Base-by-base conservation (phyloP, 2,113 vertebrate genomes). In the Salvelinus alpinus region DNA sequence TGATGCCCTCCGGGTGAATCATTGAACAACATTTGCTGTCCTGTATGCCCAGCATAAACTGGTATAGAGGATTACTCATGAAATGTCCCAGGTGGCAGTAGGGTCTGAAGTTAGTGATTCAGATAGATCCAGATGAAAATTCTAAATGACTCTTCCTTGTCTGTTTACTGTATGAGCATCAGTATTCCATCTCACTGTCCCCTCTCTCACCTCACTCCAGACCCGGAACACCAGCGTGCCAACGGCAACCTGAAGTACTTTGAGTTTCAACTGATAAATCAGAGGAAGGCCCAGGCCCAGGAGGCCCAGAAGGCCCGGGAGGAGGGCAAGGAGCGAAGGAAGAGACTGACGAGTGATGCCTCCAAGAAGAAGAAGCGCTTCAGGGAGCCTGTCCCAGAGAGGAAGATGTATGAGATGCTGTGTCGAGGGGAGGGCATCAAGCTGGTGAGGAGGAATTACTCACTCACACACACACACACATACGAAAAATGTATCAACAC, bases 331-430 rank as follows among this genome's bases (percentile, higher is more conserved):
- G 25, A 2, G 7, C 71, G 1, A 51, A 34, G 71, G 48, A 84
- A 87, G 71, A 84, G 29, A 25, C 78, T 85, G 25, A 62, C 76
- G 4, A 29, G 44, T n/a, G 81, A 91, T 93, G 71, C 83, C 87
- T 77, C 88, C 77, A 95, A 94, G 89, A 96, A 93, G 84, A 91
- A 44, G 38, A 44, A 91, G 11, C 75, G 22, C 57, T 29, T 85
- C 70, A 85, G 59, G 75, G 92, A 94, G 86, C 92, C 95, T 77
- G 86, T 98, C 64, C 96, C 98, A 0, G 97, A 99, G 84, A 97
- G 96, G 91, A 94, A 95, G 93, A 97, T 96, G 93, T 99, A 99
- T 54, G 97, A 99, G 93, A 97, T 94, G 96, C 94, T 99, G 82
- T 99, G 98, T 91, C 95, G 98, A 87, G 98, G 98, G 78, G 96